phyloP scores from a whole-genome alignment of 2,113 vertebrate species.

The Petromus typicus region DNA sequence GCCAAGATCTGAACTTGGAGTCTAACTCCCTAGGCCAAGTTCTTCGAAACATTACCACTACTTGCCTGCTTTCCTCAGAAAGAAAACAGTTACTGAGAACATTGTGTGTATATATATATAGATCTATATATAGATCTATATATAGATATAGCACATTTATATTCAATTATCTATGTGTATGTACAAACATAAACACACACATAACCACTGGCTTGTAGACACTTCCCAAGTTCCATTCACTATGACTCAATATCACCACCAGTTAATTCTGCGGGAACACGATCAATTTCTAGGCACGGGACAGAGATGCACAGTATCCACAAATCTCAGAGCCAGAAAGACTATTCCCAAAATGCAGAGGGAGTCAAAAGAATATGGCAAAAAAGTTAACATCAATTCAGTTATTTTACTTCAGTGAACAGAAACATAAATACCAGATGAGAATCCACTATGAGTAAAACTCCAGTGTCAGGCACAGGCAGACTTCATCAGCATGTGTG shows the following conservation, averaged over 20 bases:
- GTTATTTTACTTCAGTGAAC: slow-evolving; percentile 30
- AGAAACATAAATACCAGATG: slow-evolving; percentile 5
- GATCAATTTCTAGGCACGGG: slow-evolving; percentile 30
- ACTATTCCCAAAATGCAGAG: background rate
- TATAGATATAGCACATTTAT: background rate
- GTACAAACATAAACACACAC: background rate
- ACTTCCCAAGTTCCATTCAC: background rate
- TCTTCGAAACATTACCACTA: slow-evolving; percentile 2
- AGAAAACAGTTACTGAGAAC: background rate
- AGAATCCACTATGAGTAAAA: slow-evolving; percentile 35
- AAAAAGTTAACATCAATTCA: slow-evolving; percentile 6
- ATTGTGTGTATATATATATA: background rate
- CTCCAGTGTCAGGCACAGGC: slow-evolving; percentile 19
- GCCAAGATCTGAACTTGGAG: background rate
- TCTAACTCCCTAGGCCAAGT: background rate
- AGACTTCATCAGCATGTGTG: slow-evolving; percentile 43
- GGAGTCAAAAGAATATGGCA: background rate
- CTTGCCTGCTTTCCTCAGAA: background rate
- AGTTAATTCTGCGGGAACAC: background rate
- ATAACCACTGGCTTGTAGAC: background rate
- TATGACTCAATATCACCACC: background rate
- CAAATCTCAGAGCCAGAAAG: background rate
- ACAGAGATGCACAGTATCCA: background rate
- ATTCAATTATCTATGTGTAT: background rate
- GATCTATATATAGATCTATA: background rate